Base-by-base conservation (phyloP, 1,140 invertebrate genomes). In the Mactra quadrangularis region DNA sequence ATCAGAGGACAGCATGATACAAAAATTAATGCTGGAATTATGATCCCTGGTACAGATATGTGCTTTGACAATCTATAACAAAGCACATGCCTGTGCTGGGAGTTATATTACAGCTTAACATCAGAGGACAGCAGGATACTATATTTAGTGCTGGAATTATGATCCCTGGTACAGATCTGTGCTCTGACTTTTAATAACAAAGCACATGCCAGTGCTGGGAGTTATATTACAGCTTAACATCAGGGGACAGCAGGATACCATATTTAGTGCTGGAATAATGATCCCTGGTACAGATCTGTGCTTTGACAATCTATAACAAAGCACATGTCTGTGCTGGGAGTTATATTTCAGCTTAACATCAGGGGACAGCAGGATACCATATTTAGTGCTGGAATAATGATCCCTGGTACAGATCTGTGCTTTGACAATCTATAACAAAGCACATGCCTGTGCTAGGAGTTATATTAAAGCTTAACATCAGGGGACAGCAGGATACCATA, bases 41-140 rank as follows among this genome's bases (percentile, higher is more conserved):
- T 66, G 62, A 25, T 25, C 17, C 62, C 38, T 66, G 38, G 62
- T 66, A 66, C 62, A 45, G n/a, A 22, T 47, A 1, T 66, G 62
- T 66, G 62, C 38, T 45, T 66, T 13, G 38, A 9, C 27, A 15
- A 33, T 29, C 4, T 9, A 25, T 15, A 19, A 15, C 50, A 25
- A 53, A 71, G 68, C 68, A 71, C 68, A 71, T 71, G 68, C 29
- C 68, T 71, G 68, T 71, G 68, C 68, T 71, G 38, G 62, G 62
- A 66, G 15, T 66, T 4, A 66, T 62, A 38, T 45, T 35, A 33
- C 11, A 38, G 1, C 38, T n/a, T 9, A 17, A 62, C 27, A 31
- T 17, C 25, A 13, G 22, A n/a, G 59, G 25, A 27, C 4, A n/a
- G 27, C 6, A 35, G 15, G 3, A n/a, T 4, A 62, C 17, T 15